Percentiles rank a stretch among this genome's conserved stretches.
Conservation (phyloP, 2,888 invertebrate species). For the Coecobrya sp. region DNA sequence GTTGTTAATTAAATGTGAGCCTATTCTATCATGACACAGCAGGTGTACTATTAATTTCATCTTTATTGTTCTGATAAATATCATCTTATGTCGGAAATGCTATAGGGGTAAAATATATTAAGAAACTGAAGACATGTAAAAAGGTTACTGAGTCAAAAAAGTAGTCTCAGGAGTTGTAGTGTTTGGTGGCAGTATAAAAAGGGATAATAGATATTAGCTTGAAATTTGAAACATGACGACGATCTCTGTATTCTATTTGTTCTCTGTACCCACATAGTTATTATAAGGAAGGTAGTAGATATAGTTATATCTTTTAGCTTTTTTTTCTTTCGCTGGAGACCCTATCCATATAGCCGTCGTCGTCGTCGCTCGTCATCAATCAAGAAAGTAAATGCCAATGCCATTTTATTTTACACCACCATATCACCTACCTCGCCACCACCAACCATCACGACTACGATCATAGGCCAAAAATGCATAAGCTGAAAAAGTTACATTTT, state of each 20-base stretch:
- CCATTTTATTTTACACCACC: slow-evolving; percentile 47
- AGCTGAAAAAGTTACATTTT: slow-evolving; percentile 41
- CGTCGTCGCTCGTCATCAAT: slow-evolving; percentile 69
- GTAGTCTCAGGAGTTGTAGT: background rate
- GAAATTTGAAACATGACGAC: no score
- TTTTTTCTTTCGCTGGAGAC: background rate
- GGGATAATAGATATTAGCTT: no score
- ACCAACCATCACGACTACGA: slow-evolving; percentile 6
- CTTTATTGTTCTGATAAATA: slow-evolving; percentile 34
- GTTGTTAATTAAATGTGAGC: slow-evolving; percentile 22
- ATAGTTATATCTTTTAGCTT: background rate
- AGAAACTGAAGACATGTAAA: background rate
- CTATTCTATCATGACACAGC: slow-evolving; percentile 22
- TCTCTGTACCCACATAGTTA: no score
- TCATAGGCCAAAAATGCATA: background rate
- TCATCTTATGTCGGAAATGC: background rate
- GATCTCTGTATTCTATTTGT: no score
- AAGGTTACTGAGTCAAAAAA: background rate
- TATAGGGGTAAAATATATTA: no score
- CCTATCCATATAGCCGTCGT: slow-evolving; percentile 9
- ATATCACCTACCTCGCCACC: slow-evolving; percentile 22
- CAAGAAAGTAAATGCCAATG: slow-evolving; percentile 71
- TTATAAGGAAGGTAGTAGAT: no score
- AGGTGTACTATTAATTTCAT: slow-evolving; percentile 42
- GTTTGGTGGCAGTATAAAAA: no score